Conservation (phyloP, 2,113 vertebrate species). For the Odocoileus virginianus region DNA sequence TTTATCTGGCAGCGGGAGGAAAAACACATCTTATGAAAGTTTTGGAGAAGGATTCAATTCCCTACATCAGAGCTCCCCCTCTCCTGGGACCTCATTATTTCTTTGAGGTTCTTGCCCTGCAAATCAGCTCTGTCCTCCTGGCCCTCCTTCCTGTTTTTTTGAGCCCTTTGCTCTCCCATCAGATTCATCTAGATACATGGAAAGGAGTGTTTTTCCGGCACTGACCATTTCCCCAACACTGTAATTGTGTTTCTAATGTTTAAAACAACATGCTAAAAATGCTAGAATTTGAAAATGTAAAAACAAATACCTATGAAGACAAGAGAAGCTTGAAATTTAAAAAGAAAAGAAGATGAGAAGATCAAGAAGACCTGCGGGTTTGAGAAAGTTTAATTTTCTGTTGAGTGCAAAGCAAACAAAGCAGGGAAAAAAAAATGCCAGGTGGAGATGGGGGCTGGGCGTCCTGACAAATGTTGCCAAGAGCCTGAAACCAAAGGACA, state of each 20-base stretch:
- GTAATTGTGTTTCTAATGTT: constrained; percentile 31
- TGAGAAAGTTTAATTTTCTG: constrained; percentile 56
- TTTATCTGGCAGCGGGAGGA: constrained; percentile 57
- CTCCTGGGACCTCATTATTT: constrained; percentile 74
- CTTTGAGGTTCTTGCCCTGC: constrained; percentile 62
- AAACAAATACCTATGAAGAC: background rate
- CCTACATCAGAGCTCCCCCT: constrained; percentile 44
- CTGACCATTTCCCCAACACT: background rate
- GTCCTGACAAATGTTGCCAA: constrained; percentile 54
- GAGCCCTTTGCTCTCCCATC: background rate
- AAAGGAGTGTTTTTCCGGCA: background rate
- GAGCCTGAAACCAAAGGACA: constrained; percentile 64
- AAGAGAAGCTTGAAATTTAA: background rate
- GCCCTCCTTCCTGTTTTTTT: constrained; percentile 23
- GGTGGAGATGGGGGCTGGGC: background rate
- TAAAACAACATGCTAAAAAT: constrained; percentile 51
- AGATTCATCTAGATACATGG: background rate
- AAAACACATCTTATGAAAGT: constrained; percentile 50
- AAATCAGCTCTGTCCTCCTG: constrained; percentile 54
- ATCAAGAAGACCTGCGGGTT: background rate
- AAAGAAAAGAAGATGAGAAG: background rate
- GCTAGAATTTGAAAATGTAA: background rate
- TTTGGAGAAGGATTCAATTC: constrained; percentile 65
- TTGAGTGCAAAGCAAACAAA: constrained; percentile 64
- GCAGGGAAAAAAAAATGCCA: background rate